Base-by-base conservation (phyloP, 2,113 vertebrate genomes). In the Chauna torquata region DNA sequence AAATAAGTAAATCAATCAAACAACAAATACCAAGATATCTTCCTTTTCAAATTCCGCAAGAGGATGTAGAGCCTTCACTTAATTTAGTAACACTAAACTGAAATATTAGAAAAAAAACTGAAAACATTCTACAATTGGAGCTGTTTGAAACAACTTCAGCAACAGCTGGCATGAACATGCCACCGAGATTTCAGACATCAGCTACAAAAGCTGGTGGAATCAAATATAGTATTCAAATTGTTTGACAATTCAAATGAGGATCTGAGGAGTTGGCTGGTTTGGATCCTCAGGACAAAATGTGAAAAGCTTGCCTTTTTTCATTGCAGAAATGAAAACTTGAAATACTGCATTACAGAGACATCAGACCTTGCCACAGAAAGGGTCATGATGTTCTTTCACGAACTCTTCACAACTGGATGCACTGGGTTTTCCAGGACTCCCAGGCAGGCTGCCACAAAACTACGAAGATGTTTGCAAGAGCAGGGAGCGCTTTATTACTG, bases 311-410 rank as follows among this genome's bases (percentile, higher is more conserved):
- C 47, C 47, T 5, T 52, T 66, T 90, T 65, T 19, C 50, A 47
- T 2, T 50, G 69, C 52, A 66, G 18, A 59, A 88, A 78, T 16
- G 28, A 66, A 55, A 45, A 62, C 57, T 27, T 14, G 70, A 75
- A 92, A 54, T 50, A 85, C 19, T 88, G 70, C 61, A 71, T 96
- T 85, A 84, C 59, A 78, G 61, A 95, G 66, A 80, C 71, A 68
- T 71, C 66, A 50, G 19, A 85, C 57, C 71, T 94, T 68, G 38
- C 75, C 75, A 92, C 62, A 71, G 74, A 72, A 95, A 90, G 52
- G 62, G 38, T 62, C 38, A 76, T 64, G 88, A 92, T 38, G 42
- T 52, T 47, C 66, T 92, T 92, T 82, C 79, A 80, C 82, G 92
- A 76, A 82, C 57, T 64, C 32, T 38, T 68, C 88, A 82, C 0